Conservation (phyloP, 1,140 invertebrate genomes). For the Heliothis subflexa region DNA sequence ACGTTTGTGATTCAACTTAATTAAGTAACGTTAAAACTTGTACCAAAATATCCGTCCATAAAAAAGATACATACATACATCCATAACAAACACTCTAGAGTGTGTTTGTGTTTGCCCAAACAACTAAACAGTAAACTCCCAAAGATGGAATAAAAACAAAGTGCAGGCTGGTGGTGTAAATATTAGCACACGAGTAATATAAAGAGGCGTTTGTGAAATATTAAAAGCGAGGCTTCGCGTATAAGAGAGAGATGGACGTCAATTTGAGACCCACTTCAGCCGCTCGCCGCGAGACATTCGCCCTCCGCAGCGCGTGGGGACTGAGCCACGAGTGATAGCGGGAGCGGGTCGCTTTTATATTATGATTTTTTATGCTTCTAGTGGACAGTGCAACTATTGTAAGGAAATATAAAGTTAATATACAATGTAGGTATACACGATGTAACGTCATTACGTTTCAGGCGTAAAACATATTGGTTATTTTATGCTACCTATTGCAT, state of each 20-base stretch:
- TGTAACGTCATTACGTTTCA: too few relatives aligned
- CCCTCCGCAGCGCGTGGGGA: constrained; percentile 11
- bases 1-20: too few relatives aligned
- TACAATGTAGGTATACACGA: too few relatives aligned
- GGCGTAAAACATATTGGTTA: too few relatives aligned
- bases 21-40: background rate
- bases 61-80: background rate
- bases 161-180: background rate
- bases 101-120: too few relatives aligned
- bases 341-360: background rate
- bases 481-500: too few relatives aligned
- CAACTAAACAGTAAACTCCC: background rate
- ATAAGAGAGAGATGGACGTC: constrained; percentile 65
- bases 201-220: constrained; percentile 52
- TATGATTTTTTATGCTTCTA: too few relatives aligned
- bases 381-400: too few relatives aligned
- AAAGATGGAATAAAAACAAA: constrained; percentile 27
- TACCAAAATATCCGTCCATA: background rate
- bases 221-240: constrained; percentile 57
- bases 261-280: constrained; percentile 68
- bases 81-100: background rate
- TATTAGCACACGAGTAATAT: constrained; percentile 35
- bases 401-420: too few relatives aligned
- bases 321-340: background rate
- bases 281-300: constrained; percentile 39